Conservation (phyloP, 2,888 invertebrate species). For the Caenorhabditis drosophilae region DNA sequence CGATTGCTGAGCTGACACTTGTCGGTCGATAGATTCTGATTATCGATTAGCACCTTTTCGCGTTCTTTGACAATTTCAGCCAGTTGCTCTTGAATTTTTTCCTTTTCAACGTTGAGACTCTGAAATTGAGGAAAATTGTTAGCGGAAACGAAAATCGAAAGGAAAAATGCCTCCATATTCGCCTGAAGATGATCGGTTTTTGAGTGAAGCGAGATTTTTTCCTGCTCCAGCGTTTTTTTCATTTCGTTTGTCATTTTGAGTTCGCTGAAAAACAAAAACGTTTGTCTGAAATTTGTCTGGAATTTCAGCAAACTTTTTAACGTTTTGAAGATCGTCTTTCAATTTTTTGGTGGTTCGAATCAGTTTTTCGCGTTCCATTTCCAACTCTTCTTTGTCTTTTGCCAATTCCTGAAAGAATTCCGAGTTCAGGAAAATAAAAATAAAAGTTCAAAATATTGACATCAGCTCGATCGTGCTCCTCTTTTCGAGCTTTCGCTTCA, state of each 20-base stretch:
- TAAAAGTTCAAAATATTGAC: constrained; percentile 23
- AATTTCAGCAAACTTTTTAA: constrained; percentile 45
- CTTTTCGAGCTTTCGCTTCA: constrained; percentile 52
- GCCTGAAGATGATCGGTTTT: constrained; percentile 63
- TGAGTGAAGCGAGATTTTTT: constrained; percentile 61
- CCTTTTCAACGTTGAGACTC: constrained; percentile 70
- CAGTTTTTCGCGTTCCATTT: constrained; percentile 71
- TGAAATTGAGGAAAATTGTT: constrained; percentile 39
- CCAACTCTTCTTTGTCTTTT: constrained; percentile 70
- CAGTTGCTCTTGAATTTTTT: constrained; percentile 68
- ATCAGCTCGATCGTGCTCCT: constrained; percentile 53
- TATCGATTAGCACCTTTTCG: constrained; percentile 69
- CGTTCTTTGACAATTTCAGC: constrained; percentile 65
- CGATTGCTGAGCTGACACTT: constrained; percentile 68
- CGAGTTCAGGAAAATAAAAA: neutral
- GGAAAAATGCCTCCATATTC: constrained; percentile 49
- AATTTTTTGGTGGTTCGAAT: constrained; percentile 71
- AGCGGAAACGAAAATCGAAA: neutral
- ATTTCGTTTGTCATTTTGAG: constrained; percentile 70
- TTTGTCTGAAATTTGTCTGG: neutral
- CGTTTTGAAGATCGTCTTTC: constrained; percentile 69
- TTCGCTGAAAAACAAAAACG: constrained; percentile 67
- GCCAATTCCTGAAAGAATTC: constrained; percentile 65
- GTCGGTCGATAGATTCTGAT: constrained; percentile 69
- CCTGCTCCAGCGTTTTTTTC: constrained; percentile 69